phyloP scores from a whole-genome alignment of 2,888 invertebrate species.

The Drosophila rellima region DNA sequence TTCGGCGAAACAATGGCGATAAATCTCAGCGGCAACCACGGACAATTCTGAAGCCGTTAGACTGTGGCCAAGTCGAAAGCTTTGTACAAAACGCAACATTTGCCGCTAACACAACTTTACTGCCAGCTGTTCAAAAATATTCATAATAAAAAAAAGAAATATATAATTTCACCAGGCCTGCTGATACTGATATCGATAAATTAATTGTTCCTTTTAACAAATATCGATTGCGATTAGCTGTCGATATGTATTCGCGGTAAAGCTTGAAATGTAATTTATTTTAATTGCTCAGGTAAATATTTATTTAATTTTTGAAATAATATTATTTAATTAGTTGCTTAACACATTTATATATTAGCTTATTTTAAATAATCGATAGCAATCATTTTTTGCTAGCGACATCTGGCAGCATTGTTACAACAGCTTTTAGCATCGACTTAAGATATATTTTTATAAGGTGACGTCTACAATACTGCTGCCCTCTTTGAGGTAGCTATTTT shows the following conservation, averaged over 20 bases:
- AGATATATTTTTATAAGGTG: too few relatives aligned
- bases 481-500: too few relatives aligned
- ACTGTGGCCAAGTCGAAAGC: slow-evolving; percentile 20
- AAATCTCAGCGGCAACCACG: slow-evolving; percentile 29
- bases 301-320: background rate
- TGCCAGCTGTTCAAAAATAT: slow-evolving; percentile 17
- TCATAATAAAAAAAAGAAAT: slow-evolving; percentile 2
- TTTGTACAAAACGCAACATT: slow-evolving; percentile 48
- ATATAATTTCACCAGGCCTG: background rate
- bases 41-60: slow-evolving; percentile 21
- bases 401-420: background rate
- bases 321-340: background rate
- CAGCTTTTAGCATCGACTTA: slow-evolving; percentile 1
- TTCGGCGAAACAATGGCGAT: slow-evolving; percentile 43
- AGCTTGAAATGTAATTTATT: background rate
- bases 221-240: background rate
- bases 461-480: too few relatives aligned
- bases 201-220: background rate
- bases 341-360: background rate
- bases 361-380: background rate
- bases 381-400: too few relatives aligned
- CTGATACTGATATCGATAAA: slow-evolving; percentile 21
- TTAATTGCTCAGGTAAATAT: background rate
- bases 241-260: background rate
- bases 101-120: background rate